These are phyloP conservation scores for Dipodomys ordii DNA, from an alignment of 2,113 vertebrate species.

Conservation along the genomic window DNA sequence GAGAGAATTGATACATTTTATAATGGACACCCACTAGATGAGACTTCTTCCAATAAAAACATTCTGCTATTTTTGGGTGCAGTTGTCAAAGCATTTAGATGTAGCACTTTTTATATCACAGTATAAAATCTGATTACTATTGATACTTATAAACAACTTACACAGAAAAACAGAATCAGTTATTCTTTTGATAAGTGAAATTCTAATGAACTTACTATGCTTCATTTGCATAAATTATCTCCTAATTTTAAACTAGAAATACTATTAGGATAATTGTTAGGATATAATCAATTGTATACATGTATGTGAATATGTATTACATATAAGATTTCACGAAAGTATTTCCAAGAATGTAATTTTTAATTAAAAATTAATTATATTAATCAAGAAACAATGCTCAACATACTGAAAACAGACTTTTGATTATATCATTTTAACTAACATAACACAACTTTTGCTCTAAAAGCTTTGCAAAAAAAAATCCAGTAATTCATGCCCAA, in stretches of 20 bases:
- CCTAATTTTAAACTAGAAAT: background rate
- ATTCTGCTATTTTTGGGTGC: background rate
- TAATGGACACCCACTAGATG: background rate
- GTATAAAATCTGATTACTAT: background rate
- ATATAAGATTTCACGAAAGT: no score
- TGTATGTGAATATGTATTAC: background rate
- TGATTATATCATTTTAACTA: background rate
- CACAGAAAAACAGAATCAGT: background rate
- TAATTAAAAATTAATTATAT: background rate
- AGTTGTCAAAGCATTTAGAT: background rate
- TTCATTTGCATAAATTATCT: background rate
- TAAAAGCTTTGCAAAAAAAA: no score
- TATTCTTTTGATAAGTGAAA: background rate
- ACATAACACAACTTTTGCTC: background rate
- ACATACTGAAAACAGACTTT: background rate
- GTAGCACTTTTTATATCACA: background rate
- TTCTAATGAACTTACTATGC: background rate
- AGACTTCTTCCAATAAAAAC: background rate
- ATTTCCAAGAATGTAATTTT: background rate
- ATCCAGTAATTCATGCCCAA: slow-evolving; percentile 89
- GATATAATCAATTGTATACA: background rate
- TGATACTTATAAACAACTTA: background rate
- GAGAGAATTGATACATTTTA: background rate
- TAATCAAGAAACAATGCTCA: background rate
- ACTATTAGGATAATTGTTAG: background rate